Evolutionary conservation across 2,797 vertebrate genomes (phyloP).

Genomic region (Loris lydekkerianus): DNA sequence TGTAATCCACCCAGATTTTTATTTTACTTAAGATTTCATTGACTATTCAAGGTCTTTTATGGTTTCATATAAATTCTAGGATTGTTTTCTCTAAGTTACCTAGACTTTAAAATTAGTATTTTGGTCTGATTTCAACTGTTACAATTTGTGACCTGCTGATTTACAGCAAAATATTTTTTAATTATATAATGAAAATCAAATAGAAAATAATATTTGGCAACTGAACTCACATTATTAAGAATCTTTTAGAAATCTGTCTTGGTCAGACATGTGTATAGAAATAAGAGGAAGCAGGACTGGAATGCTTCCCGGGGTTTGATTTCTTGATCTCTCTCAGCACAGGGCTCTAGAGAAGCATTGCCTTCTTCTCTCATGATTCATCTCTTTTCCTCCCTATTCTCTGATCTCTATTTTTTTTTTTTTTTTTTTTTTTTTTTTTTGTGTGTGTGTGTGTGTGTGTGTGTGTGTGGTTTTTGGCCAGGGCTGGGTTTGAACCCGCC

Average conservation of each 20-base stretch:
- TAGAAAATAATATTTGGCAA: background rate
- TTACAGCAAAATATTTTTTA: background rate
- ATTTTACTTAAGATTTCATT: background rate
- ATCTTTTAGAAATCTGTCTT: background rate
- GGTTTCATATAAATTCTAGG: background rate
- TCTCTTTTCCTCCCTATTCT: background rate
- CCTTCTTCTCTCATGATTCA: background rate
- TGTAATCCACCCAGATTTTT: background rate
- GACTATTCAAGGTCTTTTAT: background rate
- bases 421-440: too few species aligned
- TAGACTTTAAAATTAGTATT: conserved; percentile 6
- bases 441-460: too few species aligned
- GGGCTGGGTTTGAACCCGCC: too few species aligned
- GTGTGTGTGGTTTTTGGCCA: too few species aligned
- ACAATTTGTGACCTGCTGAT: background rate
- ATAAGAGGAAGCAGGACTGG: background rate
- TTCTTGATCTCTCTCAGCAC: background rate
- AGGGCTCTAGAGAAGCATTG: background rate
- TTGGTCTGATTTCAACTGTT: background rate
- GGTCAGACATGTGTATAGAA: background rate
- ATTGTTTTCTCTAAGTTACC: background rate
- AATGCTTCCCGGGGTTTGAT: background rate
- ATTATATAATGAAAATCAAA: conserved; percentile 16
- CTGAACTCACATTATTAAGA: background rate
- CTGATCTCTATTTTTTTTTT: background rate